Percentiles rank a stretch among this genome's conserved stretches.
Conservation (phyloP, 1,140 invertebrate species). For the Galendromus occidentalis region DNA sequence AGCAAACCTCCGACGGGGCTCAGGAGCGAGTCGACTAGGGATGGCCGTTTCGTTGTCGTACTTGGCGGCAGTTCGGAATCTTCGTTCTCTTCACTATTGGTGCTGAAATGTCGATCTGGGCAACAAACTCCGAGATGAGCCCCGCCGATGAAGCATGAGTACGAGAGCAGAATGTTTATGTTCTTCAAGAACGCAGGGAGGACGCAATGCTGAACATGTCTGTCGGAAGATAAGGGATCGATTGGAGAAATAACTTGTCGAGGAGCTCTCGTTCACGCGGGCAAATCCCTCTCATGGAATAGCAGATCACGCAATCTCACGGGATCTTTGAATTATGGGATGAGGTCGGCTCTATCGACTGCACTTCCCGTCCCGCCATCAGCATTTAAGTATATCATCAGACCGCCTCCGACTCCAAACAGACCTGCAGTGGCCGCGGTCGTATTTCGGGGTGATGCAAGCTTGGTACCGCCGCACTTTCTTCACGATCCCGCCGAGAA, state of each 20-base stretch:
- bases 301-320: too few relatives aligned
- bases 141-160: constrained; percentile 39
- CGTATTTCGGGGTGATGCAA: neutral
- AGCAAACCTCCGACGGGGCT: neutral
- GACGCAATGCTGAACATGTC: constrained; percentile 38
- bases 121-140: constrained; percentile 43
- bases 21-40: neutral
- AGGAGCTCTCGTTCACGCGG: too few relatives aligned
- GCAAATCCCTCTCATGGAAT: too few relatives aligned
- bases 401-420: too few relatives aligned
- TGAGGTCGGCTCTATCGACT: too few relatives aligned
- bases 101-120: constrained; percentile 27
- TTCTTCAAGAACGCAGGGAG: constrained; percentile 37
- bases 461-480: neutral
- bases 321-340: too few relatives aligned
- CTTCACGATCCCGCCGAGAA: neutral
- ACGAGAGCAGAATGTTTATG: constrained; percentile 37
- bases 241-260: too few relatives aligned
- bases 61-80: neutral
- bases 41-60: neutral
- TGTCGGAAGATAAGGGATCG: neutral
- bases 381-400: too few relatives aligned
- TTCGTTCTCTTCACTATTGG: neutral
- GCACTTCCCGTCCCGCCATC: too few relatives aligned
- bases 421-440: neutral